Percentiles rank a stretch among this genome's conserved stretches.
Evolutionary conservation across 2,113 vertebrate species (phyloP).

Genomic region (Agapornis roseicollis): DNA sequence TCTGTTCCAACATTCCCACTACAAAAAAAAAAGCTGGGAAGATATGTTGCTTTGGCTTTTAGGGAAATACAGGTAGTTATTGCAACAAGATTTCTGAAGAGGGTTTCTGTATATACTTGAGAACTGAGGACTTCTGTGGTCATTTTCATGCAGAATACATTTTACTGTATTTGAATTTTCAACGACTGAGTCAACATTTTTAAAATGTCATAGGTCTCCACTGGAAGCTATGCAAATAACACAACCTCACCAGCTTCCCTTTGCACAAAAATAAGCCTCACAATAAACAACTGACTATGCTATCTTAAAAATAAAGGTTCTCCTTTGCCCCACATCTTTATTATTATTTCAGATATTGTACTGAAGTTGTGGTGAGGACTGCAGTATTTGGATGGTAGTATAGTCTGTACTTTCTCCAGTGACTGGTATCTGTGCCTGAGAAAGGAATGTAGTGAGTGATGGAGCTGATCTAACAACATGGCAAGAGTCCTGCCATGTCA

Average conservation of each 20-base stretch:
- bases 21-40: not conserved
- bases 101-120: not conserved
- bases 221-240: not conserved
- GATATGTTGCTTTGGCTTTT: not conserved
- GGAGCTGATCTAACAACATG: rapidly evolving
- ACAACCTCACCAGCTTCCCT: not conserved
- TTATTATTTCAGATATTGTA: not conserved
- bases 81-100: not conserved
- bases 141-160: not conserved
- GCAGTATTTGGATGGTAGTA: not conserved
- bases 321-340: not conserved
- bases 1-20: not conserved
- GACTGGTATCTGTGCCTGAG: not conserved
- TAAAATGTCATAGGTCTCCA: not conserved
- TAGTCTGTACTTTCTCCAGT: not conserved
- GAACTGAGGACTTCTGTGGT: not conserved
- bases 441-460: rapidly evolving
- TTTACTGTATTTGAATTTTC: not conserved
- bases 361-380: not conserved
- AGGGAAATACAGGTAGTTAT: not conserved
- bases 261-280: not conserved
- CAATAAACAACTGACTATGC: not conserved
- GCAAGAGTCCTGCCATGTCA: not conserved
- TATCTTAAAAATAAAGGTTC: not conserved
- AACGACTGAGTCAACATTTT: not conserved